Evolutionary conservation across 2,888 invertebrate species (phyloP).

Genomic region (Leptinotarsa rubiginosa): DNA sequence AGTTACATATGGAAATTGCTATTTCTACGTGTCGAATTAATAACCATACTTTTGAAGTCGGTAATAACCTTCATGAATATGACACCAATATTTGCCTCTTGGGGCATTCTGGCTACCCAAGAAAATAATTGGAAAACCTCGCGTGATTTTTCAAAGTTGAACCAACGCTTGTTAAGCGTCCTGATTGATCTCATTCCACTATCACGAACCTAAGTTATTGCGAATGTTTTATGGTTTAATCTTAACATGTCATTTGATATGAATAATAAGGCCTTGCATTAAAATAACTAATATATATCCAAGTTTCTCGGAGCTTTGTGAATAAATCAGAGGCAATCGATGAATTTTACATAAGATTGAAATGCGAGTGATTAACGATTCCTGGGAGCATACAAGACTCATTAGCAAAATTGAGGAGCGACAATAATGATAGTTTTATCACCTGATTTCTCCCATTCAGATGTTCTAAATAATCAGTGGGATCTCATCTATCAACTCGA

Average conservation of each 20-base stretch:
- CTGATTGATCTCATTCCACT: slow-evolving; percentile 53
- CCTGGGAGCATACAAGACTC: neutral
- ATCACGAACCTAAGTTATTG: slow-evolving; percentile 55
- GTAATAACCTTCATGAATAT: neutral
- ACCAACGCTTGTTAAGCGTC: slow-evolving; percentile 48
- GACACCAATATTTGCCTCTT: neutral
- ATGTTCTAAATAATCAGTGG: too few species aligned
- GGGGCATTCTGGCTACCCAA: neutral
- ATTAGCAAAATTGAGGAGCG: neutral
- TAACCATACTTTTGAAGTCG: neutral
- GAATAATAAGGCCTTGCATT: slow-evolving; percentile 54
- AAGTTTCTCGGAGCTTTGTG: slow-evolving; percentile 24
- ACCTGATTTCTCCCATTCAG: too few species aligned
- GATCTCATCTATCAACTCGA: too few species aligned
- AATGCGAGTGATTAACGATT: slow-evolving; percentile 8
- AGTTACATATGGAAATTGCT: too few species aligned
- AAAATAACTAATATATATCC: slow-evolving; percentile 28
- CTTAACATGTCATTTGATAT: slow-evolving; percentile 54
- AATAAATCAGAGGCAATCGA: slow-evolving; percentile 27
- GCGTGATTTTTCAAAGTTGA: slow-evolving; percentile 50
- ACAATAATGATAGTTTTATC: too few species aligned
- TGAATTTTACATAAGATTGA: slow-evolving; percentile 22
- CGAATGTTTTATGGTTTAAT: slow-evolving; percentile 53
- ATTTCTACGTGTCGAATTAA: neutral
- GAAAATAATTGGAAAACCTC: slow-evolving; percentile 30